Evolutionary conservation across 2,888 invertebrate genomes (phyloP), one percentile per base, ranked within the genome.

Genomic region (Pachydiplax longipennis): DNA sequence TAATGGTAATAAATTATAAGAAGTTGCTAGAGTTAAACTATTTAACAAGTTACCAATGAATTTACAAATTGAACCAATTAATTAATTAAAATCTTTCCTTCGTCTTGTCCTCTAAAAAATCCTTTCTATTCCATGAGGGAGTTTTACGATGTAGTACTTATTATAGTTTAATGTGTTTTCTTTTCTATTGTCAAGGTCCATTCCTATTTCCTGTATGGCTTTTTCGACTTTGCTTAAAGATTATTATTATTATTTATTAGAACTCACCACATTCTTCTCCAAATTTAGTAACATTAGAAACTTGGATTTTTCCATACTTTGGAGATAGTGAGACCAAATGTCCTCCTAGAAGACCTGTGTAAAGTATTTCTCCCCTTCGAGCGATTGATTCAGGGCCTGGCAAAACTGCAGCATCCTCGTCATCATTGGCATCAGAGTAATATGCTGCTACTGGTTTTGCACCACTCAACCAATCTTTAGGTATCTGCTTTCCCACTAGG

Each of bases 321-420:
- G 91, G 91, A 6, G 53, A 31, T 10, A 93, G 90, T 25, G 92
- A 92, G 8, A 93, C 92, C 25, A 94, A 93, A 90, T 93, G 92
- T 6, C 94, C 94, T 91, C 93, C 93, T 58, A 93, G 93, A 12
- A 94, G 92, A 22, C 95, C 94, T 3, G 94, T 94, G 92, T 94
- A 95, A 0, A 94, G 91, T 91, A 94, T 93, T 48, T 94, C 92
- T n/a, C 92, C 92, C 35, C 92, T 90, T 0, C 93, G 91, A 8
- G 94, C 94, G 82, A 95, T 93, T 0, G 94, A 94, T 92, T 95
- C 95, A 2, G 95, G 94, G 18, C 95, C 95, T 2, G 91, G 73
- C 35, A 95, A 92, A 83, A 93, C 91, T 37, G 93, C 93, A 90
- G 93, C 92, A 91, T 93, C 93, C 31, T 95, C 91, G n/a, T 92